phyloP scores from a whole-genome alignment of 64 coral and sea anemone species.

The Orbicella faveolata region DNA sequence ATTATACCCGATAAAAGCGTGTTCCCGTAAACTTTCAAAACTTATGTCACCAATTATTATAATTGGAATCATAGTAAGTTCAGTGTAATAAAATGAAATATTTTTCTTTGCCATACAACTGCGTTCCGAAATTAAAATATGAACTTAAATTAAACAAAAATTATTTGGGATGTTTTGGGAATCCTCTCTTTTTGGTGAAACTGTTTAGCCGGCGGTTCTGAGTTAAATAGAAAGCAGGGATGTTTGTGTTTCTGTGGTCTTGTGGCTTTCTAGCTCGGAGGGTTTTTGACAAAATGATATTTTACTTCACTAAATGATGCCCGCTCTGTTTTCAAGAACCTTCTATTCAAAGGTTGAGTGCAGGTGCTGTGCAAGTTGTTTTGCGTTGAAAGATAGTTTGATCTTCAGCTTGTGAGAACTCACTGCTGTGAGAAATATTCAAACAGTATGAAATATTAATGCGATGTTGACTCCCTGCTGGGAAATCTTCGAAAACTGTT shows the following conservation, averaged over 20 bases:
- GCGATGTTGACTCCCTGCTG: conserved; percentile 18
- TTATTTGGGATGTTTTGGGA: not conserved
- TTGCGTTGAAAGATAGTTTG: conserved; percentile 8
- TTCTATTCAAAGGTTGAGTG: conserved; percentile 6
- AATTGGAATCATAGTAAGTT: too few relatives aligned
- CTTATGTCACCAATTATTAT: too few relatives aligned
- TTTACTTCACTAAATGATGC: not conserved
- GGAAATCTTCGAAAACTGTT: conserved; percentile 39
- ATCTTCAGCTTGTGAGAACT: conserved; percentile 16
- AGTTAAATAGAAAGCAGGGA: not conserved
- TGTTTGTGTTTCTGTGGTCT: not conserved
- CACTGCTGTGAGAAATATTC: conserved; percentile 5
- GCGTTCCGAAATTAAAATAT: not conserved
- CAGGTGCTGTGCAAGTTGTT: conserved; percentile 24
- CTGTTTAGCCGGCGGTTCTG: not conserved
- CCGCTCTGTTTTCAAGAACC: not conserved
- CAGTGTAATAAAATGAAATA: too few relatives aligned
- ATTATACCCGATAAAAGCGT: not conserved
- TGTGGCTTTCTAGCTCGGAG: conserved; percentile 37
- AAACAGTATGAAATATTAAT: conserved; percentile 25
- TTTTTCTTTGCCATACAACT: not conserved
- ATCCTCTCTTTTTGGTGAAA: not conserved
- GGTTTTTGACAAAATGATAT: conserved; percentile 44
- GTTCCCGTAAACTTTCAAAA: too few relatives aligned
- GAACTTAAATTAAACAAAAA: too few relatives aligned